Base-by-base conservation (phyloP, 2,113 vertebrate genomes). In the Mobula hypostoma region DNA sequence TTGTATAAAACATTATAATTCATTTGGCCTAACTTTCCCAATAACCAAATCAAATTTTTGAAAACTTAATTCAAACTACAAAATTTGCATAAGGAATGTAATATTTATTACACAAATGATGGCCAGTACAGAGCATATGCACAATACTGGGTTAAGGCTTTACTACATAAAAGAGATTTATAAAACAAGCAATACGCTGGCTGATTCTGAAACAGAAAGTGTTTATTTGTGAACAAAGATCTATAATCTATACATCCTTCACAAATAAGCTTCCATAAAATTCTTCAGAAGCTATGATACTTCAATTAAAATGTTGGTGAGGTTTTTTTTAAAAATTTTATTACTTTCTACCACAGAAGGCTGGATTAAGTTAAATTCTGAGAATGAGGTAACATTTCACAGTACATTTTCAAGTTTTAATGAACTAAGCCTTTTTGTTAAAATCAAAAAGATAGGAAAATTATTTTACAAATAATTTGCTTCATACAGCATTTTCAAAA, bases 371-470 rank as follows among this genome's bases (percentile, higher is more conserved):
- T 98, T 98, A 98, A 98, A 98, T 96, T 95, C 97, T 96, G 96
- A 97, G 97, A 98, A 98, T 97, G 98, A 99, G 98, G 98, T 99
- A 98, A 98, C 97, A 98, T 97, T 99, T 99, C 98, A 99, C 98
- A 99, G 98, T 99, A 98, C 96, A 98, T 97, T 97, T 99, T 99
- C 98, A 98, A 98, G 98, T 98, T 97, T 97, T 97, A 97, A 97
- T 98, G 97, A 98, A 98, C 97, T 98, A 98, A 97, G 91, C 91
- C 91, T 97, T 96, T 95, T 97, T 96, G 96, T 97, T 97, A 98
- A 97, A 97, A 97, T 97, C 96, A 97, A 96, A 97, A 96, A 96
- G 97, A 97, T 97, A 97, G 97, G 96, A 97, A 97, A 97, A 95
- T 96, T 95, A 96, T 96, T 98, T 98, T 98, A 98, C 97, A 98